phyloP scores from a whole-genome alignment of 2,888 invertebrate genomes.

The Campoplex nolae region DNA sequence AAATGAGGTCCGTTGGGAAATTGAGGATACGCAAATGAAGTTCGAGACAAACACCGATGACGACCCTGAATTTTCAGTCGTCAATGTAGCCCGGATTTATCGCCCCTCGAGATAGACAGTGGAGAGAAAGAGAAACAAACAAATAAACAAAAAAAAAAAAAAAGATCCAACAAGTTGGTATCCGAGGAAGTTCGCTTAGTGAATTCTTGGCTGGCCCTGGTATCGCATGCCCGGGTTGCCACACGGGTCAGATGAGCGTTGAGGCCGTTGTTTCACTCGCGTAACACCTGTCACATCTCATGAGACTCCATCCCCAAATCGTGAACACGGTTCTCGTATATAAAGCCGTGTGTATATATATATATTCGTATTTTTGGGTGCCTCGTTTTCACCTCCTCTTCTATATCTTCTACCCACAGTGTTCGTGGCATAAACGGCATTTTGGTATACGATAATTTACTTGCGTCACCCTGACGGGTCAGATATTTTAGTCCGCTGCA shows the following conservation, averaged over 20 bases:
- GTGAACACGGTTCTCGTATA: constrained; percentile 16
- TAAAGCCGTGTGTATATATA: background rate
- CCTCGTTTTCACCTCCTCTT: constrained; percentile 29
- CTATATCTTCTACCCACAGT: background rate
- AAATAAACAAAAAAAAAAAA: background rate
- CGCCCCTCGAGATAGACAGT: background rate
- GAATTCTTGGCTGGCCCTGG: constrained; percentile 69
- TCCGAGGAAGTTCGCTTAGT: constrained; percentile 56
- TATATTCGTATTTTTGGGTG: constrained; percentile 9
- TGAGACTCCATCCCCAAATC: constrained; percentile 65
- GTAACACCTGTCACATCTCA: constrained; percentile 75
- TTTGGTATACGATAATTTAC: constrained; percentile 75
- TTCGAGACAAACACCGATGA: background rate
- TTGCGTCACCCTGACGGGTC: constrained; percentile 76
- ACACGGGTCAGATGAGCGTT: constrained; percentile 62
- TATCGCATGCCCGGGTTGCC: constrained; percentile 64
- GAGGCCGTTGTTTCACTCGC: constrained; percentile 57
- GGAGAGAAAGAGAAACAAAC: background rate
- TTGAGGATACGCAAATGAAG: background rate
- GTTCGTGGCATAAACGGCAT: constrained; percentile 15
- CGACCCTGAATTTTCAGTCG: background rate
- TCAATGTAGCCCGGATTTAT: background rate
- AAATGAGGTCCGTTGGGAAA: constrained; percentile 7
- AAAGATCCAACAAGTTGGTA: constrained; percentile 67
- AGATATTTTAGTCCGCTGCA: constrained; percentile 77